These are phyloP conservation scores for Polymixis flavicincta DNA, from an alignment of 2,888 invertebrate species.

Conservation along the genomic window DNA sequence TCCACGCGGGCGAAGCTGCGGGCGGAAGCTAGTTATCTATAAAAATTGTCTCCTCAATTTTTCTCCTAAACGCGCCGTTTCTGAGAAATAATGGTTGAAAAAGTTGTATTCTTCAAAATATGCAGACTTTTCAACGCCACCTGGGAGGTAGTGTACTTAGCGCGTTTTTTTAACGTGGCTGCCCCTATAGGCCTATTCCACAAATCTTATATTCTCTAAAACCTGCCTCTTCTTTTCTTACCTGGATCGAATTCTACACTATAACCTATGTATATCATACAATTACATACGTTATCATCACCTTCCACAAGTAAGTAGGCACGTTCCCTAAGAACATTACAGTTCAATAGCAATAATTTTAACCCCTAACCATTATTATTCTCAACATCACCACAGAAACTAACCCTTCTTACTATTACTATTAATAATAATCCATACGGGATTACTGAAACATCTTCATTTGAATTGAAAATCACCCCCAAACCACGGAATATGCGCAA, in stretches of 20 bases:
- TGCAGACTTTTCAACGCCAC: too few species aligned
- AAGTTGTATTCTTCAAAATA: too few species aligned
- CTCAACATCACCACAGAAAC: constrained; percentile 21
- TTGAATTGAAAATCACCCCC: constrained; percentile 63
- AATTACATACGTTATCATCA: too few species aligned
- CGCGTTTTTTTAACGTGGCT: too few species aligned
- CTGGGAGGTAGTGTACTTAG: too few species aligned
- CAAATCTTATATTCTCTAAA: neutral
- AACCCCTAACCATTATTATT: constrained; percentile 20
- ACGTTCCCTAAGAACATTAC: neutral
- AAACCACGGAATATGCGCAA: constrained; percentile 31
- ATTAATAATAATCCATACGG: constrained; percentile 52
- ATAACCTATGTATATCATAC: neutral
- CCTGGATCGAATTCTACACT: neutral
- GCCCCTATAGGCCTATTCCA: too few species aligned
- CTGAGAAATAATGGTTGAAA: too few species aligned
- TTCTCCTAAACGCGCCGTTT: too few species aligned
- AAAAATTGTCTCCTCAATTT: too few species aligned
- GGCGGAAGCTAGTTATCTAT: too few species aligned
- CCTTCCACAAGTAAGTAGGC: neutral
- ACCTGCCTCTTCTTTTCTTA: too few species aligned
- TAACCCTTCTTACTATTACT: constrained; percentile 38
- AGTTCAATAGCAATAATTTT: neutral
- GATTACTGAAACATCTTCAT: constrained; percentile 54
- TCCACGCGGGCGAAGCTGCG: too few species aligned